Percentiles rank a stretch among this genome's conserved stretches.
phyloP scores from a whole-genome alignment of 2,797 vertebrate species.

The Rhinophrynus dorsalis region DNA sequence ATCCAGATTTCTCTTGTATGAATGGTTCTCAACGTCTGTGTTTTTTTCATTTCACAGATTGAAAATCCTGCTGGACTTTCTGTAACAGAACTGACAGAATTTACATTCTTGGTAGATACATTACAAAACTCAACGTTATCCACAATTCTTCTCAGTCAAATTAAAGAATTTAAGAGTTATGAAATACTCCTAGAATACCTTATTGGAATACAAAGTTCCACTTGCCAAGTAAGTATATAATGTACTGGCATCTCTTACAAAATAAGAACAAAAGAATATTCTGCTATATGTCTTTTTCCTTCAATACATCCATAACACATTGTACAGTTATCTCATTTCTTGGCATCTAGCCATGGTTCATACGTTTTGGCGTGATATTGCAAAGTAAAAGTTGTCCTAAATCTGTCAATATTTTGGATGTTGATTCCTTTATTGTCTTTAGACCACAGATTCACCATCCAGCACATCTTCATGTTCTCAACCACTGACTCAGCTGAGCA shows the following conservation, averaged over 20 bases:
- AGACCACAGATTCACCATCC: not conserved
- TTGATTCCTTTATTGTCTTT: not conserved
- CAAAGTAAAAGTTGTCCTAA: too few relatives aligned
- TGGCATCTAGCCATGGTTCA: too few relatives aligned
- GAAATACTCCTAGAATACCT: conserved; percentile 17
- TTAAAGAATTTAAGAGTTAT: conserved; percentile 29
- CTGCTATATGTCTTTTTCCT: too few relatives aligned
- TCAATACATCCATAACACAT: too few relatives aligned
- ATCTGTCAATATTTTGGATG: too few relatives aligned
- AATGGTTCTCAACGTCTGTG: too few relatives aligned
- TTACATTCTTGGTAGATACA: conserved; percentile 15
- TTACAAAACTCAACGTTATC: conserved; percentile 20
- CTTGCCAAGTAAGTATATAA: conserved; percentile 4
- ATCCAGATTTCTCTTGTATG: too few relatives aligned
- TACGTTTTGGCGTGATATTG: too few relatives aligned
- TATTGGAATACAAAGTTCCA: not conserved
- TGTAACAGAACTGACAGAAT: conserved; percentile 4
- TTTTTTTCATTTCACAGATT: not conserved
- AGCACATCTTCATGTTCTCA: not conserved
- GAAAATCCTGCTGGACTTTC: not conserved
- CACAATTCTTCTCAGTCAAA: not conserved
- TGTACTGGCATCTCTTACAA: too few relatives aligned
- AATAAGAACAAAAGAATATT: too few relatives aligned
- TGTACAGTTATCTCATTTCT: too few relatives aligned
- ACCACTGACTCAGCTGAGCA: not conserved